Evolutionary conservation across 2,888 invertebrate genomes (phyloP), one percentile per base, ranked within the genome.

Genomic region (Lochmaea crataegi): DNA sequence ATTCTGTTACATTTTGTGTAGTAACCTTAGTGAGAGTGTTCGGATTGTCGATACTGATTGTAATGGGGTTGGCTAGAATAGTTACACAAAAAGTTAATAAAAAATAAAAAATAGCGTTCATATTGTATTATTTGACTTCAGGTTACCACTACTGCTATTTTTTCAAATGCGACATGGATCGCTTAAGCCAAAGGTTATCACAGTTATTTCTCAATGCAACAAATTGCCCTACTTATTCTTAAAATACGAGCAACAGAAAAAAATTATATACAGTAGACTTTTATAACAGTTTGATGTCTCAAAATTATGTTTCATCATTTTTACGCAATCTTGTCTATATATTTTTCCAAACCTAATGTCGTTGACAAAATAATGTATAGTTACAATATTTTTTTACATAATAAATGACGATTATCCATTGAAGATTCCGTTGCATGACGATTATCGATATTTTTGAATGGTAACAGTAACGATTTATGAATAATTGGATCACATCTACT

Each of bases 1-100:
- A 16, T 11, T 45, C 45, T 38, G 77, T 71, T 2, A 75, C 70
- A 77, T 79, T 78, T 74, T 68, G 71, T 10, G 77, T 76, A 12
- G 73, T 74, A 68, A 79, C 71, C 14, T 68, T 61, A 2, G 77
- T 77, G 2, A 63, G 58, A 2, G 77, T 71, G 22, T 63, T 63
- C 2, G 74, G 71, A 65, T 75, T 71, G 16, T 77, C 75, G 16
- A 70, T 75, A 48, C 57, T 64, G 11, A 77, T 69, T n/a, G 68
- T 48, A 18, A 77, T 16, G 5, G 77, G 73, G 16, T 16, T 53
- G 11, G 65, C 65, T 9, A 14, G 32, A 16, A 70, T 12, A 41
- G 16, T 16, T 14, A 45, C 57, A 45, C 26, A 12, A 18, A 70
- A 1, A 5, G 53, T 45, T 12, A 63, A 51, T n/a, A 68, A 12